phyloP scores from a whole-genome alignment of 2,113 vertebrate genomes.

The Anguilla rostrata region DNA sequence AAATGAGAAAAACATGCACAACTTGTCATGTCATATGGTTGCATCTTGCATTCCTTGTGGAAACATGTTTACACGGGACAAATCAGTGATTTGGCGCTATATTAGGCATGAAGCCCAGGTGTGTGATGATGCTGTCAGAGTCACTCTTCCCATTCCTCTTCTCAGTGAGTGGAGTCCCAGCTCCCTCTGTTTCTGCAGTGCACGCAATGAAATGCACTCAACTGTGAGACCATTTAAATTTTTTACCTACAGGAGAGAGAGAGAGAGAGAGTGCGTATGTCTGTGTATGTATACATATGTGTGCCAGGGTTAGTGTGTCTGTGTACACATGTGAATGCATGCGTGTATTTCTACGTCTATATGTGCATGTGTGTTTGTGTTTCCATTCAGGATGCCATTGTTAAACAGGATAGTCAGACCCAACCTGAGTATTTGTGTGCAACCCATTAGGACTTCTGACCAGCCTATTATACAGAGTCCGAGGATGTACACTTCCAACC shows the following conservation, averaged over 20 bases:
- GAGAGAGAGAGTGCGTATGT: not conserved
- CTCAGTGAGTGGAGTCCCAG: not conserved
- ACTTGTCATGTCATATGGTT: not conserved
- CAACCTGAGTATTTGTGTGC: not conserved
- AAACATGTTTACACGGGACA: not conserved
- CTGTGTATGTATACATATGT: not conserved
- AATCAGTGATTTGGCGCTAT: not conserved
- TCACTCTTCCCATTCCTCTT: not conserved
- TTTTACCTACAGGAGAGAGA: not conserved
- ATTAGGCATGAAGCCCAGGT: not conserved
- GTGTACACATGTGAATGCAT: not conserved
- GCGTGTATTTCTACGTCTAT: not conserved
- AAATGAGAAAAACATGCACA: not conserved
- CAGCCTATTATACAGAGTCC: conserved; percentile 2
- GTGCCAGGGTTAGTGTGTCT: not conserved
- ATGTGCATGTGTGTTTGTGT: not conserved
- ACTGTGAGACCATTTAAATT: not conserved
- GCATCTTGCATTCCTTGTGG: not conserved
- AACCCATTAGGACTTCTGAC: not conserved
- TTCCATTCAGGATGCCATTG: not conserved
- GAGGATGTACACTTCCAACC: not conserved
- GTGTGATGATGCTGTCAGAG: not conserved
- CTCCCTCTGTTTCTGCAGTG: not conserved
- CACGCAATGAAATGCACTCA: not conserved
- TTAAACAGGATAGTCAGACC: not conserved